Conservation (phyloP, 1,140 invertebrate species). For the Hycleus phaleratus region DNA sequence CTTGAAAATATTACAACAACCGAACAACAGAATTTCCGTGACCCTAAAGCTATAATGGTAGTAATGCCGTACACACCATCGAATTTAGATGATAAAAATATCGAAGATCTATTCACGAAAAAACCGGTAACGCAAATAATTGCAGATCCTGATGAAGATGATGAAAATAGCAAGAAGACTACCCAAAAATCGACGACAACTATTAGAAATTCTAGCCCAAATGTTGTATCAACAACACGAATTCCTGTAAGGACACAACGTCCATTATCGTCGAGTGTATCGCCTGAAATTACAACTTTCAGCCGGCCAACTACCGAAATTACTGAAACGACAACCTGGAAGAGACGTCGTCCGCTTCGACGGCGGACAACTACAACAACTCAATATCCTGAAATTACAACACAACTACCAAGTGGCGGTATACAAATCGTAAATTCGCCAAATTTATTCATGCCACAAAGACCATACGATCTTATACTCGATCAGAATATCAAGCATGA, state of each 20-base stretch:
- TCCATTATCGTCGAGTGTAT: not conserved
- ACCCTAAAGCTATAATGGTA: slow-evolving; percentile 45
- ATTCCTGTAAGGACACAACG: not conserved
- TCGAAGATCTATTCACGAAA: slow-evolving; percentile 49
- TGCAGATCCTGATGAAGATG: slow-evolving; percentile 8
- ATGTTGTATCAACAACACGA: not conserved
- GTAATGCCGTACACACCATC: slow-evolving; percentile 47
- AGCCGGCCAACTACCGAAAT: not conserved
- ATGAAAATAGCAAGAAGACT: slow-evolving; percentile 5
- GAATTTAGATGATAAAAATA: slow-evolving; percentile 32
- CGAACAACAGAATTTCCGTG: slow-evolving; percentile 29
- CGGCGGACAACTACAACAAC: not conserved
- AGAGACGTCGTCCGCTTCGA: not conserved
- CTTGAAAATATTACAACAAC: slow-evolving; percentile 47
- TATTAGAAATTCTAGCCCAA: not conserved
- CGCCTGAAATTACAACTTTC: not conserved
- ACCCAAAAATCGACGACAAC: not conserved
- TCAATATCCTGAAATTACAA: not conserved
- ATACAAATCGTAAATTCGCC: slow-evolving; percentile 17
- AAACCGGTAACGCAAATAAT: slow-evolving; percentile 47
- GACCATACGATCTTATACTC: not conserved
- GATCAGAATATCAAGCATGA: not conserved
- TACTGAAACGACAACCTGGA: not conserved
- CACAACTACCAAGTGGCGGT: slow-evolving; percentile 3
- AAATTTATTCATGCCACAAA: slow-evolving; percentile 4